Conservation (phyloP, 2,888 invertebrate genomes). For the Amiota communis region DNA sequence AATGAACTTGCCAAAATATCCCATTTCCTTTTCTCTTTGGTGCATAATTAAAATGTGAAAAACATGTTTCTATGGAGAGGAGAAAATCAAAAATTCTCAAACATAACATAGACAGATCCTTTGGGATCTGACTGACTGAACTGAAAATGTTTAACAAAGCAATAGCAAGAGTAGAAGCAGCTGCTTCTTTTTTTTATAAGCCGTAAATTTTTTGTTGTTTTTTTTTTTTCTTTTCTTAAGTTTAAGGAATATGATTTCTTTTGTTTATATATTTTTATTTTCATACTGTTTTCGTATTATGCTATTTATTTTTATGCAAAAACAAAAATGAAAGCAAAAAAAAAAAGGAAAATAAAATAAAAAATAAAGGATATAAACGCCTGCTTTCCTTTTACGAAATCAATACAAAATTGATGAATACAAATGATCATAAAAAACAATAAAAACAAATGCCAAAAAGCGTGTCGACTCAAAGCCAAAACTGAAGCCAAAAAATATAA, state of each 20-base stretch:
- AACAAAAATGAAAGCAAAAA: constrained; percentile 28
- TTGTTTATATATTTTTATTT: too few relatives aligned
- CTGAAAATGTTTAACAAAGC: too few relatives aligned
- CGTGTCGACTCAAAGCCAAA: constrained; percentile 19
- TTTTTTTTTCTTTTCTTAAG: not conserved
- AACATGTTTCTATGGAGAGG: constrained; percentile 33
- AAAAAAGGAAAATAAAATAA: too few relatives aligned
- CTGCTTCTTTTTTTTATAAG: constrained; percentile 59
- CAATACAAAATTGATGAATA: constrained; percentile 67
- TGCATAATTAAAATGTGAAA: constrained; percentile 54
- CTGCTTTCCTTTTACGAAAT: constrained; percentile 44
- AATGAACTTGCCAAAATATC: not conserved
- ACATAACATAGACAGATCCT: not conserved
- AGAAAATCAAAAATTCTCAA: not conserved
- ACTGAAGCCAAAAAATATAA: constrained; percentile 42
- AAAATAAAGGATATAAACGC: constrained; percentile 45
- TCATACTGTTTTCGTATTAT: constrained; percentile 29
- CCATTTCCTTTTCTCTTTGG: constrained; percentile 32
- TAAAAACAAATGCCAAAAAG: constrained; percentile 62
- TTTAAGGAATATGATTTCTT: not conserved
- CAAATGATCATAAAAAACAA: constrained; percentile 67
- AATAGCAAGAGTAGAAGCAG: constrained; percentile 38
- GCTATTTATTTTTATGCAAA: constrained; percentile 12
- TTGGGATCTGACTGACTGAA: not conserved
- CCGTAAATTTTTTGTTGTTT: constrained; percentile 57